A percentile compares a stretch with the other conserved stretches of the same genome.
Conservation (phyloP, 2,888 invertebrate species). For the Noctua comes region DNA sequence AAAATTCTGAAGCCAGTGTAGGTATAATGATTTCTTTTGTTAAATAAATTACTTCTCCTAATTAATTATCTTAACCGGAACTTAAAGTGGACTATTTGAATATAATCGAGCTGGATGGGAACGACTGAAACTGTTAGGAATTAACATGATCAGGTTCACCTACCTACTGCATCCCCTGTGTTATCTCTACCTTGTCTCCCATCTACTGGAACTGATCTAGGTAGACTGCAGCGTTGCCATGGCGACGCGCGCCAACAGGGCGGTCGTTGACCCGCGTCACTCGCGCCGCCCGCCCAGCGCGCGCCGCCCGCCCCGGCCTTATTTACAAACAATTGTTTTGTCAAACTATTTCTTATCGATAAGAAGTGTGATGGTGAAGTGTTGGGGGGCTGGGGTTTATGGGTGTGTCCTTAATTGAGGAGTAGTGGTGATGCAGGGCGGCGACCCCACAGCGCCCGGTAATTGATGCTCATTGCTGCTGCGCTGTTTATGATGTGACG, state of each 20-base stretch:
- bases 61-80: background rate
- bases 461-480: slow-evolving; percentile 11
- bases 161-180: slow-evolving; percentile 1
- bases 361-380: slow-evolving; percentile 57
- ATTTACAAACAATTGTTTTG: slow-evolving; percentile 75
- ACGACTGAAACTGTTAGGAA: background rate
- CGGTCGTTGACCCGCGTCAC: slow-evolving; percentile 76
- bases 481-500: slow-evolving; percentile 34
- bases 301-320: slow-evolving; percentile 71
- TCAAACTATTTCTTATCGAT: slow-evolving; percentile 62
- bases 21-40: background rate
- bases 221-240: slow-evolving; percentile 75
- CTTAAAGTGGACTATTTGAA: background rate
- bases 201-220: slow-evolving; percentile 59
- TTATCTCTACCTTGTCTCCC: slow-evolving; percentile 18
- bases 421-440: slow-evolving; percentile 33
- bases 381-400: slow-evolving; percentile 27
- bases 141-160: too few species aligned
- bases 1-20: background rate
- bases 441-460: slow-evolving; percentile 1
- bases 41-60: background rate
- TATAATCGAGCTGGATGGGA: background rate
- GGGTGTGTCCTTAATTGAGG: slow-evolving; percentile 34
- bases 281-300: slow-evolving; percentile 76
- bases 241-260: slow-evolving; percentile 75